Percentiles rank a stretch among this genome's conserved stretches.
Conservation (phyloP, 1,140 invertebrate genomes). For the Drosophila sulfurigaster region DNA sequence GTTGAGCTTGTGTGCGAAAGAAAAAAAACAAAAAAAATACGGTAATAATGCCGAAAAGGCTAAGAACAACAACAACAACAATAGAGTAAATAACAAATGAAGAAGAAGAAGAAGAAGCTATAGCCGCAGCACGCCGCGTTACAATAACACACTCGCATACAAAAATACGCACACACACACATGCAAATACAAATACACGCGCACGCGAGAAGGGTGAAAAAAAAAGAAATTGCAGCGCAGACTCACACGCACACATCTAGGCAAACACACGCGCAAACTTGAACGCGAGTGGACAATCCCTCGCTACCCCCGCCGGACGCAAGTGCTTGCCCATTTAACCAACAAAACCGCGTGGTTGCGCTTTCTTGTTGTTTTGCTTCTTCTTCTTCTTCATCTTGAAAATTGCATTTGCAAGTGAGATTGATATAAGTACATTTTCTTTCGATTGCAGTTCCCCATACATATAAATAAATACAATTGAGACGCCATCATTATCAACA, state of each 20-base stretch:
- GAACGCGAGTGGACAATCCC: background rate
- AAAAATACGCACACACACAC: too few relatives aligned
- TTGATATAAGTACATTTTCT: constrained; percentile 4
- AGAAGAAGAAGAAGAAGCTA: constrained; percentile 6
- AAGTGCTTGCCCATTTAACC: constrained; percentile 36
- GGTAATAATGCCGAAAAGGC: constrained; percentile 23
- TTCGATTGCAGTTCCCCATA: background rate
- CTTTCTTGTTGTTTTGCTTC: constrained; percentile 4
- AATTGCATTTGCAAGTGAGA: constrained; percentile 5
- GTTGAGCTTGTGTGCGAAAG: constrained; percentile 4
- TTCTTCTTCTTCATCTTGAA: background rate
- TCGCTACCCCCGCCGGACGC: constrained; percentile 4
- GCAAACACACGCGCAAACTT: constrained; percentile 15
- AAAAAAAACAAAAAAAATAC: background rate
- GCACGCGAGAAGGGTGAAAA: constrained; percentile 28
- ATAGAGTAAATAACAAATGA: constrained; percentile 9
- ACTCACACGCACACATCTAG: constrained; percentile 22
- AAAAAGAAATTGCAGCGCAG: constrained; percentile 45
- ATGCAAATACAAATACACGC: too few relatives aligned
- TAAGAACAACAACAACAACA: constrained; percentile 27
- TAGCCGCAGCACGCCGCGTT: constrained; percentile 30
- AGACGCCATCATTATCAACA: constrained; percentile 36
- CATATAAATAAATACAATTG: constrained; percentile 1
- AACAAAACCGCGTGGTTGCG: constrained; percentile 49
- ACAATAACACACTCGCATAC: constrained; percentile 35